Base-by-base conservation (phyloP, 2,113 vertebrate genomes). In the Prolemur simus region DNA sequence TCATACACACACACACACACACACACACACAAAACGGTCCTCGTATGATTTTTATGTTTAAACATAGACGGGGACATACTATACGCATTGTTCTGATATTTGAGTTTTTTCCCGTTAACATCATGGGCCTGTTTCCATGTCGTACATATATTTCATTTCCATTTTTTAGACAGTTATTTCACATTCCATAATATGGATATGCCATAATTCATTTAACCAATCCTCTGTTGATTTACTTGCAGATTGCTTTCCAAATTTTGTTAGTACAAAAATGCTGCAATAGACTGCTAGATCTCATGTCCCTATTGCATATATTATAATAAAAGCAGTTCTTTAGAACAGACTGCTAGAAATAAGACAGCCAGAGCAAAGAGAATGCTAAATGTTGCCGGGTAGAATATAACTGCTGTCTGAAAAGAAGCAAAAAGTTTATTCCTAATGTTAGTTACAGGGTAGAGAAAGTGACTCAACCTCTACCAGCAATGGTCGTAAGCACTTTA, bases 111-210 rank as follows among this genome's bases (percentile, higher is more conserved):
- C 52, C 18, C 9, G 21, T 29, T 80, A 34, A 34, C 8, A 6
- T 49, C 63, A 14, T 0, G 32, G 69, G 76, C 32, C 5, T 63
- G 37, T 47, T 77, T 58, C 74, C n/a, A 42, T 15, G 68, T 66
- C 54, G 25, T 4, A 29, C 7, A 27, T 8, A 52, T 45, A 64
- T 84, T 93, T 96, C 69, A 78, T 42, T 71, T 80, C 52, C 21
- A 23, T 69, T n/a, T 89, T 92, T 66, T 15, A 85, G 47, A 85
- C 42, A 80, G 82, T 81, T 32, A 39, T 68, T 84, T 74, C 64
- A 69, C 81, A 87, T 68, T 42, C 64, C 21, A 3, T 34, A 42
- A 29, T 11, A 68, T 34, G 39, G 37, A 47, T 18, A 20, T 25
- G 8, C 37, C 34, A 1, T 77, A 27, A 91, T n/a, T 71, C 74